Evolutionary conservation across 2,888 invertebrate genomes (phyloP).

Genomic region (Mythimna albipuncta): DNA sequence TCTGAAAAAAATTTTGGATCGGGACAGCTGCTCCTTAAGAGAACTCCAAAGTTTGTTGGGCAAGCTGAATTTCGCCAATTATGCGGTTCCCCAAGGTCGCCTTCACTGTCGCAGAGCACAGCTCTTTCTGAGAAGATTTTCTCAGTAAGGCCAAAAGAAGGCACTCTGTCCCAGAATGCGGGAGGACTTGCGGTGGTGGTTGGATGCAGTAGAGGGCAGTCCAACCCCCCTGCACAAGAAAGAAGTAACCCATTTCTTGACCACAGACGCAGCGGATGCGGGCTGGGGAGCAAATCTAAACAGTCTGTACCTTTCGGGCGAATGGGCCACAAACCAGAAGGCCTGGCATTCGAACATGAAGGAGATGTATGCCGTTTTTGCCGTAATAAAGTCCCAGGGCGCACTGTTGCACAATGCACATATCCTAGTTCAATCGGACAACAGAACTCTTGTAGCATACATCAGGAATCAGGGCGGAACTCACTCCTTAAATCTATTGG

Average conservation of each 20-base stretch:
- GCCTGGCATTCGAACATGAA: too few species aligned
- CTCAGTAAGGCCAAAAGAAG: neutral
- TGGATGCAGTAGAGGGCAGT: neutral
- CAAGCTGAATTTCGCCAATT: conserved; percentile 51
- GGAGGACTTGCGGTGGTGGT: neutral
- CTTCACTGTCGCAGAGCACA: neutral
- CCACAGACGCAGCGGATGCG: neutral
- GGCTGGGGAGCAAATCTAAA: too few species aligned
- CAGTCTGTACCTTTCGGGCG: too few species aligned
- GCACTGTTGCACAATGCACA: too few species aligned
- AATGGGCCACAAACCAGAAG: too few species aligned
- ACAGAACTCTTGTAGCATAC: too few species aligned
- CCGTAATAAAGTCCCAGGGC: too few species aligned
- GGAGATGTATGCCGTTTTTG: too few species aligned
- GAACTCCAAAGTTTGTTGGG: conserved; percentile 40
- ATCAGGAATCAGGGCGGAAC: too few species aligned
- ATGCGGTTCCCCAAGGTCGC: neutral
- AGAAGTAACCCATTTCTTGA: neutral
- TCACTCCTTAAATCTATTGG: too few species aligned
- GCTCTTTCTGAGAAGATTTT: neutral
- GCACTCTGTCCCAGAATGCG: neutral
- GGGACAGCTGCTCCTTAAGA: conserved; percentile 6
- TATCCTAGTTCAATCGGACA: too few species aligned
- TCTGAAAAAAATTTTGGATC: neutral
- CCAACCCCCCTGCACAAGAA: neutral